A percentile compares a stretch with the other conserved stretches of the same genome.
phyloP scores from a whole-genome alignment of 2,797 vertebrate species.

The Lithobates sylvaticus region DNA sequence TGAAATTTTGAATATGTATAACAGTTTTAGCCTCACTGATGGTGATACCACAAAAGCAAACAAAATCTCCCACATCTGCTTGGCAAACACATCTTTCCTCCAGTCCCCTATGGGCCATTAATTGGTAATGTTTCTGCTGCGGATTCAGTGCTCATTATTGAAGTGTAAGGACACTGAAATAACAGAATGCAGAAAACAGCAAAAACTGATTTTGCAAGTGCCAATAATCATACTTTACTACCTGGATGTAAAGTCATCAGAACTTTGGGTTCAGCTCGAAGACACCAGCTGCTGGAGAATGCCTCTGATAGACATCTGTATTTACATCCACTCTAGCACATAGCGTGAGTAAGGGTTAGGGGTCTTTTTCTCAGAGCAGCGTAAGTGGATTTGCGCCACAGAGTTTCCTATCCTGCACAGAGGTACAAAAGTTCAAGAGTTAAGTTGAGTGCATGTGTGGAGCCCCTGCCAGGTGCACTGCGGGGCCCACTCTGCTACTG shows the following conservation, averaged over 20 bases:
- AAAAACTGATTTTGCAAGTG: background rate
- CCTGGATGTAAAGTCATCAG: background rate
- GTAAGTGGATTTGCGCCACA: no score
- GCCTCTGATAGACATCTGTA: no score
- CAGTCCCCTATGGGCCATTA: constrained; percentile 25
- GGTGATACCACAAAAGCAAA: constrained; percentile 36
- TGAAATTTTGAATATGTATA: constrained; percentile 3
- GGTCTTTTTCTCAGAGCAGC: no score
- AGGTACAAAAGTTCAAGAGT: no score
- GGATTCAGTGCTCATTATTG: background rate
- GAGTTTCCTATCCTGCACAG: no score
- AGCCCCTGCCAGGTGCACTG: no score
- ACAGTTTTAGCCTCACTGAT: background rate
- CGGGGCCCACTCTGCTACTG: no score
- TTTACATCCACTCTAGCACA: no score
- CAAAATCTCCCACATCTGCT: constrained; percentile 31
- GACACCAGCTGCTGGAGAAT: no score
- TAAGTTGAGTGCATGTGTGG: no score
- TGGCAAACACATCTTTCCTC: constrained; percentile 4
- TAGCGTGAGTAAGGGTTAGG: no score
- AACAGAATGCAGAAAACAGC: background rate
- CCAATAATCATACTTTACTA: background rate
- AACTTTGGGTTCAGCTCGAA: no score
- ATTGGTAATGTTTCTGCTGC: constrained; percentile 16
- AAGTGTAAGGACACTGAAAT: background rate